Evolutionary conservation across 2,888 invertebrate genomes (phyloP).

Genomic region (Andricus curvator): DNA sequence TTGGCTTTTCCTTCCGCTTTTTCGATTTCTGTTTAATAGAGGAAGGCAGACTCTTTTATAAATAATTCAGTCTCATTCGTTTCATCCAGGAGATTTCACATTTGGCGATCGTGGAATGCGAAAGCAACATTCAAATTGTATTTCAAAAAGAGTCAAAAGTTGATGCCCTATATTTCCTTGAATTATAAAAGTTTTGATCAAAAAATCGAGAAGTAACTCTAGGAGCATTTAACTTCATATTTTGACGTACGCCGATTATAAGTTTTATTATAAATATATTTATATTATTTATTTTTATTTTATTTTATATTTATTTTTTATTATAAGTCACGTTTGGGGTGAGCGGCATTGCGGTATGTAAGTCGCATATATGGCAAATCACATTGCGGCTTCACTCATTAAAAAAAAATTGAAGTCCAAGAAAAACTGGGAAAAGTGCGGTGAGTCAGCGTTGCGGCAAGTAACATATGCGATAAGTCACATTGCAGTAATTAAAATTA

Average conservation of each 20-base stretch:
- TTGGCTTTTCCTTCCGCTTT: neutral
- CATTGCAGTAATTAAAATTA: too few species aligned
- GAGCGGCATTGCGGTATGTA: too few species aligned
- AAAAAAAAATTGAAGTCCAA: too few species aligned
- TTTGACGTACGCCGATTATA: too few species aligned
- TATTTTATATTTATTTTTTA: accelerated
- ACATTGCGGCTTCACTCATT: too few species aligned
- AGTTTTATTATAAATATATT: neutral
- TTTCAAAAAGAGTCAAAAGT: neutral
- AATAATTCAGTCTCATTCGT: slow-evolving; percentile 6
- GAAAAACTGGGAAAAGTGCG: too few species aligned
- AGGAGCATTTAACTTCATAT: neutral
- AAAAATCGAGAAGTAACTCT: neutral
- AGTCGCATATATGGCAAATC: too few species aligned
- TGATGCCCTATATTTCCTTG: neutral
- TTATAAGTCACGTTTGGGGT: too few species aligned
- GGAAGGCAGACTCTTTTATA: neutral
- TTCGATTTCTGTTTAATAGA: slow-evolving; percentile 5
- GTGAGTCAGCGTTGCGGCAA: too few species aligned
- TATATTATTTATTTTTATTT: too few species aligned
- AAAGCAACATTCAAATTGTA: slow-evolving; percentile 1
- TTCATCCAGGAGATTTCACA: neutral
- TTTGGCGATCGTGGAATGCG: neutral
- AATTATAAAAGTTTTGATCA: neutral
- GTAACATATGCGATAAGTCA: too few species aligned